Percentiles rank a stretch among this genome's conserved stretches.
phyloP scores from a whole-genome alignment of 2,113 vertebrate species.

The Syngnathus floridae region DNA sequence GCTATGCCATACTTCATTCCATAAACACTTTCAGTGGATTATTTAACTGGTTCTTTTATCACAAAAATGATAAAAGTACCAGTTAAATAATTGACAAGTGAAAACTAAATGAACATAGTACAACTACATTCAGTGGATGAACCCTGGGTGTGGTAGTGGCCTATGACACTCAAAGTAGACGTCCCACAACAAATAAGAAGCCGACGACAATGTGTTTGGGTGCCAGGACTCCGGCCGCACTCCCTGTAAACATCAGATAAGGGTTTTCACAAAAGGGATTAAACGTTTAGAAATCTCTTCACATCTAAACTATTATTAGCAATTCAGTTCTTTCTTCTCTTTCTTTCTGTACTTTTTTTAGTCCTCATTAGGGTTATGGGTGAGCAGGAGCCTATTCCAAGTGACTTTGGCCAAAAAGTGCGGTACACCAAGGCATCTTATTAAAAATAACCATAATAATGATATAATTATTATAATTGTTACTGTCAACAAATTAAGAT shows the following conservation, averaged over 20 bases:
- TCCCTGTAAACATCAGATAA: conserved; percentile 10
- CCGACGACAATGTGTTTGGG: conserved; percentile 28
- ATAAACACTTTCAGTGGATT: conserved; percentile 2
- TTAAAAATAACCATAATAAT: too few relatives aligned
- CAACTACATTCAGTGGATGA: neutral
- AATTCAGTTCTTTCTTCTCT: neutral
- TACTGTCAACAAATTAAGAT: too few relatives aligned
- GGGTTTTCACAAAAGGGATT: neutral
- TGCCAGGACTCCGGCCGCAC: conserved; percentile 9
- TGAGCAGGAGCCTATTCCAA: neutral
- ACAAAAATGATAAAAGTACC: too few relatives aligned
- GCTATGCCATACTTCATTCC: conserved; percentile 1
- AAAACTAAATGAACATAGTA: neutral
- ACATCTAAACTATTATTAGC: neutral
- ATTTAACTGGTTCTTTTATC: too few relatives aligned
- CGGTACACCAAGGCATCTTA: neutral
- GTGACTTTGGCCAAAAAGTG: neutral
- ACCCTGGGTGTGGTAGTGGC: neutral
- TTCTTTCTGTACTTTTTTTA: too few relatives aligned
- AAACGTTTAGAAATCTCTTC: too few relatives aligned
- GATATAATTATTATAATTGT: too few relatives aligned
- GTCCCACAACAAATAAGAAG: conserved; percentile 24
- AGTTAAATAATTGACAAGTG: too few relatives aligned
- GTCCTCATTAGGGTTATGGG: too few relatives aligned
- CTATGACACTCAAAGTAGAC: conserved; percentile 14